Percentiles rank a stretch among this genome's conserved stretches.
These are phyloP conservation scores for Chrysochloris asiatica DNA, from an alignment of 2,113 vertebrate species.

Conservation along the genomic window DNA sequence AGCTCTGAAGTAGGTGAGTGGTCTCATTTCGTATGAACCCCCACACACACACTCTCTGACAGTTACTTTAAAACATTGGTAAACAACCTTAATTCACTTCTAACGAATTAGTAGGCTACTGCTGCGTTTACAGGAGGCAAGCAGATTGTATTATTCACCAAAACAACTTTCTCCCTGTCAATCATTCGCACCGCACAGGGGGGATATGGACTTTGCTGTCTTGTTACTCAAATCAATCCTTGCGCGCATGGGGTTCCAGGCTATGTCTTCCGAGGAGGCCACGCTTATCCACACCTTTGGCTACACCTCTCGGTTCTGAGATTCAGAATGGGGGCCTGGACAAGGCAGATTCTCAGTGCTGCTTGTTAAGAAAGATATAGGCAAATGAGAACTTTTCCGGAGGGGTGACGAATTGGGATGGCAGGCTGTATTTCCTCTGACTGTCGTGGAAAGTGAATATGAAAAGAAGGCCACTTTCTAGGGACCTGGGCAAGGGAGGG, in stretches of 20 bases:
- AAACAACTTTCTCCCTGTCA: conserved; percentile 74
- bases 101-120: conserved; percentile 67
- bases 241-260: background rate
- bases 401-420: background rate
- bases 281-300: conserved; percentile 27
- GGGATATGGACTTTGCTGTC: conserved; percentile 46
- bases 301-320: conserved; percentile 58
- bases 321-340: conserved; percentile 43
- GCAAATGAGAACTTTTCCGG: conserved; percentile 53
- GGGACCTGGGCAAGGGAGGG: background rate
- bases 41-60: conserved; percentile 35
- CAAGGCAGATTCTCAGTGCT: conserved; percentile 48
- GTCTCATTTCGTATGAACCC: conserved; percentile 50
- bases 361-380: conserved; percentile 64
- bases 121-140: conserved; percentile 71
- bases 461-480: too few species aligned
- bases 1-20: conserved; percentile 74
- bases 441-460: background rate
- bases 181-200: conserved; percentile 57
- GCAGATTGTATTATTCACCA: conserved; percentile 77
- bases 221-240: conserved; percentile 40
- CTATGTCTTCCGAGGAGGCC: conserved; percentile 41
- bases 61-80: conserved; percentile 77
- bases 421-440: background rate
- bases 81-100: conserved; percentile 79